Conservation (phyloP, 2,113 vertebrate species). For the Oriolus oriolus region DNA sequence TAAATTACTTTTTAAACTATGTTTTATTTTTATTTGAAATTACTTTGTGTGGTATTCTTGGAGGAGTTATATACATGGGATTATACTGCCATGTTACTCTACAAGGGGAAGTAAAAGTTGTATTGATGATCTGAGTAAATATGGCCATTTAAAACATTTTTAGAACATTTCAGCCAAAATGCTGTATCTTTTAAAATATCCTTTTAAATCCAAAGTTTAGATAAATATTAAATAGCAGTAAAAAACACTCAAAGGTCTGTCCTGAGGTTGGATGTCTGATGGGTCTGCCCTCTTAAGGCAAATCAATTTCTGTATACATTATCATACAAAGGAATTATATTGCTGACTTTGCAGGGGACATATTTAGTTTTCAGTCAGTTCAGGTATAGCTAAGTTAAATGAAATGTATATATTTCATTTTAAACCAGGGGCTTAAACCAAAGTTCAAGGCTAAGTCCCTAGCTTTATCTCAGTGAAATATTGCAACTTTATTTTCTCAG, state of each 20-base stretch:
- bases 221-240: not conserved
- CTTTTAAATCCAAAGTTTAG: not conserved
- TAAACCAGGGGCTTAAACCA: not conserved
- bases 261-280: not conserved
- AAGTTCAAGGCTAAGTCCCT: not conserved
- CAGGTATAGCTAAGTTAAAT: not conserved
- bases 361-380: not conserved
- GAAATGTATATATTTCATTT: not conserved
- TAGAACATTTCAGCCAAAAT: not conserved
- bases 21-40: conserved; percentile 59
- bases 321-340: not conserved
- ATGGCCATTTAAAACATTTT: conserved; percentile 8
- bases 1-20: conserved; percentile 38
- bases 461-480: not conserved
- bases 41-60: not conserved
- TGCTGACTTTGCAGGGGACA: not conserved
- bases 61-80: not conserved
- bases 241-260: not conserved
- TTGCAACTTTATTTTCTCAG: not conserved
- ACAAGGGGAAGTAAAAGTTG: conserved; percentile 4
- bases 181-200: not conserved
- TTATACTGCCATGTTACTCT: not conserved
- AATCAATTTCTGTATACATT: not conserved
- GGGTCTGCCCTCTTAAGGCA: not conserved
- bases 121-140: conserved; percentile 44